Evolutionary conservation across 2,888 invertebrate species (phyloP), one percentile per base, ranked within the genome.

Genomic region (Noctua janthe): DNA sequence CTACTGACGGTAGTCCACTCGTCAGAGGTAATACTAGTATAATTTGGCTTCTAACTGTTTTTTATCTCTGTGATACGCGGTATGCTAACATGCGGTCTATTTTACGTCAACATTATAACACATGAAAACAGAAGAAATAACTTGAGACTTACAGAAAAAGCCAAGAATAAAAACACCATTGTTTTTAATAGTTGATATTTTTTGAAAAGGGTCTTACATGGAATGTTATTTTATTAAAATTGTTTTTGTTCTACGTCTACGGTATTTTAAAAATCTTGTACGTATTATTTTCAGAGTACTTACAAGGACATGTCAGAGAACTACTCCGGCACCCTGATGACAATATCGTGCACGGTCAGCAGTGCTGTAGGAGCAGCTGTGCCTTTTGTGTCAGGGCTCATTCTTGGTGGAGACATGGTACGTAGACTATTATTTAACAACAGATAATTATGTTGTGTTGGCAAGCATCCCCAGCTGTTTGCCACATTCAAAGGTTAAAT

Each of bases 271-370:
- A 0, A 39, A 39, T 1, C 3, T 35, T 56, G 29, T 74, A 17
- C 8, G 0, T 47, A 15, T 47, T 23, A 13, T 73, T 79, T 82
- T 35, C 91, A 96, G 96, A 95, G 92, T 78, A 94, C 91, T 76
- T 92, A 94, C 82, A 91, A 89, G 54, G 95, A 95, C 71, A 93
- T 96, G 93, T 93, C 95, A 2, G 94, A 95, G 78, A 95, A 95
- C 87, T 95, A 92, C 87, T 84, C 92, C 0, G 95, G 94, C 0
- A 94, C 93, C 0, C 75, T 95, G 47, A 86, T 95, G 76, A 89
- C 90, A 87, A 85, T 95, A 85, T 93, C 94, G 1, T 93, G 94
- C 56, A 89, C 92, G 0, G 84, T 94, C 3, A 94, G 96, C 62
- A 94, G 94, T 70, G 66, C 91, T 0, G 88, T 92, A 0, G 95